A percentile compares a stretch with the other conserved stretches of the same genome.
phyloP scores from a whole-genome alignment of 2,888 invertebrate species.

The Aleiodes testaceus region DNA sequence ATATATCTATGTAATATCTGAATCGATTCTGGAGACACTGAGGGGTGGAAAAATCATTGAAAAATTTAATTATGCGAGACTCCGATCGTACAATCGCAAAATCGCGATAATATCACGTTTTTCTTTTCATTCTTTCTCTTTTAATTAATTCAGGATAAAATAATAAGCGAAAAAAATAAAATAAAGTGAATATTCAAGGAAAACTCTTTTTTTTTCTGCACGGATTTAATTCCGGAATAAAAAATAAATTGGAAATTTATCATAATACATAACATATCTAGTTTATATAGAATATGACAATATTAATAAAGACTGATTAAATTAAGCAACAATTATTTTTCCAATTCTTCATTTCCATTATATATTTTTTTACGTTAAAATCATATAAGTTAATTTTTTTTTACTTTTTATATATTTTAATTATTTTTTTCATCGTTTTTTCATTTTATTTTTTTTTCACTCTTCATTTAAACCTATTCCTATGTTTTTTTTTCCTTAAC shows the following conservation, averaged over 20 bases:
- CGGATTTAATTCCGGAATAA: too few relatives aligned
- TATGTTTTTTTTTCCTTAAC: constrained; percentile 49
- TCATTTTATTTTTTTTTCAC: constrained; percentile 32
- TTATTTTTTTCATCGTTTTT: neutral
- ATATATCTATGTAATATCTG: neutral
- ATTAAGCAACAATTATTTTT: constrained; percentile 71
- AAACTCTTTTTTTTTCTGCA: neutral
- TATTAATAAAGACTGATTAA: constrained; percentile 70
- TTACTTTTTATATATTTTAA: constrained; percentile 46
- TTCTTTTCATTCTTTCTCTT: neutral
- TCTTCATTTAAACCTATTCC: constrained; percentile 22
- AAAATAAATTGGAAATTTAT: constrained; percentile 47
- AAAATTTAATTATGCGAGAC: too few relatives aligned
- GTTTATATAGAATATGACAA: constrained; percentile 71
- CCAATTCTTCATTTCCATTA: constrained; percentile 38
- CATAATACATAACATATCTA: constrained; percentile 67
- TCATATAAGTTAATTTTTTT: constrained; percentile 56
- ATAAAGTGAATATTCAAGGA: constrained; percentile 3
- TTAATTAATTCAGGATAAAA: constrained; percentile 3
- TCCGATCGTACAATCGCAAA: too few relatives aligned
- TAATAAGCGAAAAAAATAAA: constrained; percentile 11
- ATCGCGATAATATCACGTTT: too few relatives aligned
- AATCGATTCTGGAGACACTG: neutral
- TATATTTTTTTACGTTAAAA: constrained; percentile 55
- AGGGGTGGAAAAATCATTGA: neutral